A percentile compares a stretch with the other conserved stretches of the same genome.
These are phyloP conservation scores for Pterocles burchelli DNA, from an alignment of 2,113 vertebrate genomes.

Conservation along the genomic window DNA sequence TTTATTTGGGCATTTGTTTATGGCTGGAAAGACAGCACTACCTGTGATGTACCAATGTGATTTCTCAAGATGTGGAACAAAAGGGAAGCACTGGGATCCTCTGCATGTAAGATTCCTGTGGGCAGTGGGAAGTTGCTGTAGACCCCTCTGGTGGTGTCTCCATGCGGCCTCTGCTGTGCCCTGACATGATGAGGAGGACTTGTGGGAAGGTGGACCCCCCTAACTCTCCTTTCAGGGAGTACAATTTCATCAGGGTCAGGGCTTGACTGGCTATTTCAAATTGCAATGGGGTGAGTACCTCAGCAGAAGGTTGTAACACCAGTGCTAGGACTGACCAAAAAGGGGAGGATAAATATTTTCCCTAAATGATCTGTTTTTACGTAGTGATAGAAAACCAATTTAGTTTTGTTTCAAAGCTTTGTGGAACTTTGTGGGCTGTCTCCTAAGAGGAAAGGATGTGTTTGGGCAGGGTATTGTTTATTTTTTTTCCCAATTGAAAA, in stretches of 20 bases:
- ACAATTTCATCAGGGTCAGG: background rate
- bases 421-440: background rate
- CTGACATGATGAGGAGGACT: background rate
- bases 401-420: background rate
- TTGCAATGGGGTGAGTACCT: rapidly evolving
- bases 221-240: background rate
- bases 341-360: background rate
- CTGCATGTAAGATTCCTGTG: background rate
- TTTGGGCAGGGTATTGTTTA: background rate
- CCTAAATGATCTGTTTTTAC: background rate
- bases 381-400: background rate
- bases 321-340: background rate
- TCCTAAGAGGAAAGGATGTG: background rate
- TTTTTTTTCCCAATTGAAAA: background rate
- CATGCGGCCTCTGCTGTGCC: background rate
- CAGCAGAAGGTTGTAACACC: background rate
- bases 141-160: background rate
- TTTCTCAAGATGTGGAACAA: background rate
- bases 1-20: background rate
- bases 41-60: background rate
- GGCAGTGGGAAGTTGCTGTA: background rate
- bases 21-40: background rate
- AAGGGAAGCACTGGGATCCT: background rate
- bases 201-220: background rate
- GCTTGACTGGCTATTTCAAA: background rate